Evolutionary conservation across 2,797 vertebrate species (phyloP), one percentile per base, ranked within the genome.

Genomic region (Adrianichthys oophorus): DNA sequence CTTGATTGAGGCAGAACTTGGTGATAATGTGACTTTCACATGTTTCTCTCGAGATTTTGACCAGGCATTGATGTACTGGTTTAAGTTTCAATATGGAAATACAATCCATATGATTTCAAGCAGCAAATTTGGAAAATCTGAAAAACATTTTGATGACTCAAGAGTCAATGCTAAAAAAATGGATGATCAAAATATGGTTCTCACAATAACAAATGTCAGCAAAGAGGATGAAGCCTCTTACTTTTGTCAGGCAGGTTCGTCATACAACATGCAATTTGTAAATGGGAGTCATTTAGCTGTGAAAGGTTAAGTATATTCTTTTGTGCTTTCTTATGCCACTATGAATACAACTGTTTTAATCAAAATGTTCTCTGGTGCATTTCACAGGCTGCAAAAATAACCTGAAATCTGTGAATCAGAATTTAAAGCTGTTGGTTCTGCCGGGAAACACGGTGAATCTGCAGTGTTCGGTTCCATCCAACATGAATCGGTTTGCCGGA

Each of bases 201-300:
- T 80, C 1, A 4, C 1, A 4, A 70, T 80, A 59, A 47, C 4
- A 65, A 74, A 80, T 52, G 41, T 74, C 0, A 65, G 13, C 19
- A 70, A 78, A 65, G 70, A 79, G 1, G 83, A 85, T 55, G 80
- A 85, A 67, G 80, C 58, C 7, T 65, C 55, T 7, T 82, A 85
- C 47, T 48, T 72, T n/a, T 85, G 83, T 59, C 78, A 72, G 29
- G 15, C 8, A 48, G 79, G 74, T 44, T 1, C 62, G 0, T 24
- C 21, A 13, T 82, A 65, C 8, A 0, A 0, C 0, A 48, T 74
- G 52, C 1, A 0, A 0, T 50, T 72, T 0, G 0, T 46, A 0
- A 10, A 52, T 0, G 17, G 18, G 48, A 78, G 50, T 0, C 3
- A 65, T 19, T 4, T 85, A 19, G 5, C 15, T 53, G 72, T 85